These are phyloP conservation scores for Netelia fuscicornis DNA, from an alignment of 2,888 invertebrate genomes.

Conservation along the genomic window DNA sequence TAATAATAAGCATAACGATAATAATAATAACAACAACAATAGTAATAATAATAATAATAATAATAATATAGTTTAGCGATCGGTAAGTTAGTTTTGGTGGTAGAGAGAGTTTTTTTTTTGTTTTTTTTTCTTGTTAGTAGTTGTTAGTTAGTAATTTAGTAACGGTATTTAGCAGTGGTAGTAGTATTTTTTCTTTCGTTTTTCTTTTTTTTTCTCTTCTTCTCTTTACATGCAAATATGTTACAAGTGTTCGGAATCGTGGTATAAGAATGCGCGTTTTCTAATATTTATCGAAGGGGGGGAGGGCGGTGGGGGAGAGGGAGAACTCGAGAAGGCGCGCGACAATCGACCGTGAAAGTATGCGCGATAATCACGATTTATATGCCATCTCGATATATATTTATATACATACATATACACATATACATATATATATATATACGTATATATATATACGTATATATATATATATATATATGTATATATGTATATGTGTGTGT, in stretches of 20 bases:
- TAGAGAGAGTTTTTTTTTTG: constrained; percentile 48
- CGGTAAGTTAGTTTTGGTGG: constrained; percentile 61
- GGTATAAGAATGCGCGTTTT: constrained; percentile 52
- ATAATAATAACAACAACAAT: constrained; percentile 45
- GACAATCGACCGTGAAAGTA: background rate
- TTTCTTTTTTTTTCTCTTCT: constrained; percentile 20
- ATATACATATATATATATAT: no score
- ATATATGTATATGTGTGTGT: no score
- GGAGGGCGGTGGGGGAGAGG: no score
- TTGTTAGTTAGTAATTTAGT: constrained; percentile 66
- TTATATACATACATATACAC: background rate
- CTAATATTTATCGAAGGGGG: background rate
- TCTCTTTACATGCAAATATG: constrained; percentile 64
- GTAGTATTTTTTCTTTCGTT: constrained; percentile 42
- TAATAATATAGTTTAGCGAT: constrained; percentile 54
- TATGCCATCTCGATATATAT: no score
- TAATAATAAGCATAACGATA: constrained; percentile 57
- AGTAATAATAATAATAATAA: constrained; percentile 56
- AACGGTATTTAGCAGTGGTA: constrained; percentile 67
- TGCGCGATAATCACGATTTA: background rate
- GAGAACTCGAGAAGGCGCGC: background rate
- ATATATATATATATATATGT: no score
- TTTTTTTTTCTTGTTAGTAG: constrained; percentile 23
- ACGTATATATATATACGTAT: no score
- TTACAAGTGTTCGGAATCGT: constrained; percentile 68